These are phyloP conservation scores for Lota lota DNA, from an alignment of 2,113 vertebrate species.

Conservation along the genomic window DNA sequence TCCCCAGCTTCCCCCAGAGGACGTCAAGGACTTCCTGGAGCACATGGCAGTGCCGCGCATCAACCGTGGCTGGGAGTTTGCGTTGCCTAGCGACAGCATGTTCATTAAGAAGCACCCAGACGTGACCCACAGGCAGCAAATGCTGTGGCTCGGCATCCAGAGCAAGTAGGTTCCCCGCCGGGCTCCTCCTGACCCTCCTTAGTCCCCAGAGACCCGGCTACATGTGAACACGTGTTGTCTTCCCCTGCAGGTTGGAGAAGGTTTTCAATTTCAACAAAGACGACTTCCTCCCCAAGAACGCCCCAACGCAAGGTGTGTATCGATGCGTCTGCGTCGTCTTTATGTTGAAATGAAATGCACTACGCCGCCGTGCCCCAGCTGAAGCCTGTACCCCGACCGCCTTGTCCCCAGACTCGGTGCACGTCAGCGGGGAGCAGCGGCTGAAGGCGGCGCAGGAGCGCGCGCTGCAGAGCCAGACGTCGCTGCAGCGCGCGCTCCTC, in stretches of 20 bases:
- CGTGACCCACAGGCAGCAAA: slow-evolving; percentile 91
- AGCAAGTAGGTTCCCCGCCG: slow-evolving; percentile 81
- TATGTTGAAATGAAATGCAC: too few relatives aligned
- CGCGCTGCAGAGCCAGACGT: slow-evolving; percentile 74
- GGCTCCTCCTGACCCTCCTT: neutral
- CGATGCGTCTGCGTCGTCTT: neutral
- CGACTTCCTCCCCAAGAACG: slow-evolving; percentile 83
- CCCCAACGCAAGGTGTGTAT: slow-evolving; percentile 77
- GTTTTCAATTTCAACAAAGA: slow-evolving; percentile 94
- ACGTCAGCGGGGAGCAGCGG: slow-evolving; percentile 85
- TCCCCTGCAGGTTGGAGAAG: slow-evolving; percentile 86
- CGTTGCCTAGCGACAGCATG: slow-evolving; percentile 83
- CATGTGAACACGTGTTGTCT: slow-evolving; percentile 1
- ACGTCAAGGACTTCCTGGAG: slow-evolving; percentile 96
- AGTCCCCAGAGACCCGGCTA: neutral
- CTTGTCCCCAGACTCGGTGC: slow-evolving; percentile 58
- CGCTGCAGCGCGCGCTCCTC: slow-evolving; percentile 82
- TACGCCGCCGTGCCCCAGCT: neutral
- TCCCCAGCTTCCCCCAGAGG: slow-evolving; percentile 89
- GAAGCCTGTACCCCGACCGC: slow-evolving; percentile 32
- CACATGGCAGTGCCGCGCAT: slow-evolving; percentile 88
- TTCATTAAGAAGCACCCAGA: slow-evolving; percentile 96
- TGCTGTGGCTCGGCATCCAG: slow-evolving; percentile 98
- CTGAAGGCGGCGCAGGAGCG: slow-evolving; percentile 81
- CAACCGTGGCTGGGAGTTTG: slow-evolving; percentile 96